phyloP scores from a whole-genome alignment of 2,113 vertebrate species.

The Petaurus breviceps region DNA sequence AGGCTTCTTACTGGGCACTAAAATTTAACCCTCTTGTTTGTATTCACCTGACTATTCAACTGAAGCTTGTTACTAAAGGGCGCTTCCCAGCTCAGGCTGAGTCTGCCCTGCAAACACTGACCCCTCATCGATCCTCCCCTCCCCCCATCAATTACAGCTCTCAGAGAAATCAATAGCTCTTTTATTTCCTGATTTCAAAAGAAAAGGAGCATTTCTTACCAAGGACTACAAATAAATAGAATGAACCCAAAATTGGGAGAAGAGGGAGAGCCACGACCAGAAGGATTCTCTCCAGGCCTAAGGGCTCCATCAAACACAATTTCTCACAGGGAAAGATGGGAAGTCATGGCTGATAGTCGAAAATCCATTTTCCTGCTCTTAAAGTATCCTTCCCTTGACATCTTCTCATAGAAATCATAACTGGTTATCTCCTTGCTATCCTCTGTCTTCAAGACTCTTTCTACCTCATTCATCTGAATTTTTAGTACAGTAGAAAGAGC shows the following conservation, averaged over 20 bases:
- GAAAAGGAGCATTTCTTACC: not conserved
- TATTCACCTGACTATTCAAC: not conserved
- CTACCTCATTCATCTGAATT: not conserved
- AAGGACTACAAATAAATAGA: not conserved
- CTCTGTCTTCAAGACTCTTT: not conserved
- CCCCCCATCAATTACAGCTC: slow-evolving; percentile 3
- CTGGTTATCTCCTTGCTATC: not conserved
- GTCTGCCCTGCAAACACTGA: not conserved
- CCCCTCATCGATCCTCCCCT: not conserved
- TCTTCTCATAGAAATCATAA: not conserved
- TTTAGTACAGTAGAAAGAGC: not conserved
- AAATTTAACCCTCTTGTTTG: not conserved
- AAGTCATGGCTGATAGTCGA: not conserved
- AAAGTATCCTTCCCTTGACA: not conserved
- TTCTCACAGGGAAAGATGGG: not conserved
- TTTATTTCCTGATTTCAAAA: slow-evolving; percentile 14
- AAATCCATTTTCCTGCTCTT: not conserved
- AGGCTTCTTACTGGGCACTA: not conserved
- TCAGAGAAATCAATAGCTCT: not conserved
- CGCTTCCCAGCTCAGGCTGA: not conserved
- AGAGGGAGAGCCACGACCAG: not conserved
- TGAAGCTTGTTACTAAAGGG: not conserved
- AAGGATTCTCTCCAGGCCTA: not conserved
- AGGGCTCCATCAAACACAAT: not conserved
- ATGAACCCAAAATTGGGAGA: not conserved